Conservation (phyloP, 2,888 invertebrate genomes). For the Acrobasis consociella region DNA sequence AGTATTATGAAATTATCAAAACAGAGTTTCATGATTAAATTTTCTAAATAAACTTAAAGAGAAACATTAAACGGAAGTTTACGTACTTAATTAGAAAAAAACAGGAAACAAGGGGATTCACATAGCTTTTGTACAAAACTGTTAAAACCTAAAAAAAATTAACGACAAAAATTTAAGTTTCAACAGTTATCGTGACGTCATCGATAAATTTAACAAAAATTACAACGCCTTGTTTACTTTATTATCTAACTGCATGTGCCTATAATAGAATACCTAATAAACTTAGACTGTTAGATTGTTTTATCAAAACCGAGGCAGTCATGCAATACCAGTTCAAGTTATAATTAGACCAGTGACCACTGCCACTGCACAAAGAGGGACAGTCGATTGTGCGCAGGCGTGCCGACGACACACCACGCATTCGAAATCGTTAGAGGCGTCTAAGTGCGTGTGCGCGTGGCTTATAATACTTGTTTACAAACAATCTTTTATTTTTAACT, state of each 20-base stretch:
- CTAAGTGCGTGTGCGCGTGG: constrained; percentile 15
- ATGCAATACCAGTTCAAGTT: constrained; percentile 33
- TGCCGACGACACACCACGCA: constrained; percentile 22
- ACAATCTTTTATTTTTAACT: constrained; percentile 11
- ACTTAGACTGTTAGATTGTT: constrained; percentile 8
- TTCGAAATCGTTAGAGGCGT: neutral
- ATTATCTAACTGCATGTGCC: no score
- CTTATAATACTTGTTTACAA: constrained; percentile 29
- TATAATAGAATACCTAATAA: constrained; percentile 4
- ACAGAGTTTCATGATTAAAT: no score
- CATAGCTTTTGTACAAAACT: no score
- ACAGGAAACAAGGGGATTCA: no score
- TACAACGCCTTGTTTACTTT: constrained; percentile 1
- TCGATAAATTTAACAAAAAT: neutral
- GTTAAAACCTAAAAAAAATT: no score
- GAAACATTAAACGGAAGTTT: no score
- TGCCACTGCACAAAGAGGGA: constrained; percentile 33
- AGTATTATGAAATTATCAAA: no score
- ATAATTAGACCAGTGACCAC: constrained; percentile 42
- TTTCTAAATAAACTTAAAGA: no score
- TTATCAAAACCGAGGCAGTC: constrained; percentile 21
- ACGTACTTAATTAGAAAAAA: no score
- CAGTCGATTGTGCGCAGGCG: constrained; percentile 30
- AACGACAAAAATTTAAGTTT: no score
- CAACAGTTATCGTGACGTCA: no score